Percentiles rank a stretch among this genome's conserved stretches.
These are phyloP conservation scores for Habroteleia sp. DNA, from an alignment of 2,888 invertebrate species.

Conservation along the genomic window DNA sequence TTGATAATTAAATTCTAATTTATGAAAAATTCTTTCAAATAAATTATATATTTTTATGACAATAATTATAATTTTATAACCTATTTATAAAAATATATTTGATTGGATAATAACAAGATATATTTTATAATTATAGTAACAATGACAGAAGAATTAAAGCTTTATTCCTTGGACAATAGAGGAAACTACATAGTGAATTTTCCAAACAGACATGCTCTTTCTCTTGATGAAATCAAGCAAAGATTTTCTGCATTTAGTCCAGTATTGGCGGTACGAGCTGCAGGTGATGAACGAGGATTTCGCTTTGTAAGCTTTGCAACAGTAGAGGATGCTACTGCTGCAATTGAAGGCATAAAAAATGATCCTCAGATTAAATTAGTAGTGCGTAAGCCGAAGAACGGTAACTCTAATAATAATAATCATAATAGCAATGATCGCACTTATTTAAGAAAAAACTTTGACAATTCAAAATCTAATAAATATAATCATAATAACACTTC, in stretches of 20 bases:
- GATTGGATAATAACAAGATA: no score
- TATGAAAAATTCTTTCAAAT: no score
- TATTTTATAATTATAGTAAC: no score
- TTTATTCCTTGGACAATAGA: constrained; percentile 16
- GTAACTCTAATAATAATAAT: constrained; percentile 5
- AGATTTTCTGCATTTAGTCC: constrained; percentile 69
- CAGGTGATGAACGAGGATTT: constrained; percentile 66
- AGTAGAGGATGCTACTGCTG: constrained; percentile 56
- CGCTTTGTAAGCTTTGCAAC: constrained; percentile 68
- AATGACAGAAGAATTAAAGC: constrained; percentile 12
- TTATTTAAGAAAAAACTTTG: no score
- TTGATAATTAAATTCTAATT: no score
- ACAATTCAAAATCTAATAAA: no score
- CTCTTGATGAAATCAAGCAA: constrained; percentile 55
- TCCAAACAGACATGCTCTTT: constrained; percentile 61
- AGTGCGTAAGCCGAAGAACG: constrained; percentile 12
- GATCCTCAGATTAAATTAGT: constrained; percentile 16
- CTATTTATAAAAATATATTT: no score
- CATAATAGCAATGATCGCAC: not conserved
- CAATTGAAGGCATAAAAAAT: constrained; percentile 42
- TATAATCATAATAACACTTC: no score
- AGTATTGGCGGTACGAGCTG: constrained; percentile 54
- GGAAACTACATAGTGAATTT: constrained; percentile 59
- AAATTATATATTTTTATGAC: no score
- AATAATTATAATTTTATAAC: no score